Evolutionary conservation across 1,140 invertebrate genomes (phyloP).

Genomic region (Anastrepha obliqua): DNA sequence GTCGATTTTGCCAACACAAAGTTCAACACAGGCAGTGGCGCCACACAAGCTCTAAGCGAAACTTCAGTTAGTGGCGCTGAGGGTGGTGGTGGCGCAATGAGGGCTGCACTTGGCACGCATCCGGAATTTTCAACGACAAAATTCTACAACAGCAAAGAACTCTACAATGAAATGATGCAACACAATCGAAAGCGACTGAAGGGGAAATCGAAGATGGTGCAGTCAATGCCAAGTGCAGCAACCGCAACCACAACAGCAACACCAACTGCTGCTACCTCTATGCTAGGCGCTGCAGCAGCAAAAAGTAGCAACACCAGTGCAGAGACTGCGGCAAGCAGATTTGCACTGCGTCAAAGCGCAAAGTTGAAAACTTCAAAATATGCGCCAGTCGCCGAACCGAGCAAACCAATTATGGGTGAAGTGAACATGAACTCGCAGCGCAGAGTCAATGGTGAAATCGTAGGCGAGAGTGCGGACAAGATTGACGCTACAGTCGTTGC

Average conservation of each 20-base stretch:
- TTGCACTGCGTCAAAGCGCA: slow-evolving; percentile 13
- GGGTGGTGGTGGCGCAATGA: background rate
- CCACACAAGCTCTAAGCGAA: background rate
- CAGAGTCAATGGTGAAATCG: background rate
- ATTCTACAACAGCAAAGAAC: slow-evolving; percentile 73
- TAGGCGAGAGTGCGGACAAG: too few relatives aligned
- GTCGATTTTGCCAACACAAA: slow-evolving; percentile 72
- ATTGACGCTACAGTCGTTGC: too few relatives aligned
- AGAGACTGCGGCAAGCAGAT: slow-evolving; percentile 23
- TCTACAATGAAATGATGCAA: slow-evolving; percentile 73
- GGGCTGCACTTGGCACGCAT: slow-evolving; percentile 58
- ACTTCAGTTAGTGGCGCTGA: background rate
- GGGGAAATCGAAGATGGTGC: slow-evolving; percentile 20
- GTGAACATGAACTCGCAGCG: slow-evolving; percentile 28
- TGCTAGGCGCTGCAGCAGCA: background rate
- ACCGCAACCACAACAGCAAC: background rate
- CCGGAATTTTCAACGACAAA: slow-evolving; percentile 73
- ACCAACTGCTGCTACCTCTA: too few relatives aligned
- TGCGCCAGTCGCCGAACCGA: slow-evolving; percentile 23
- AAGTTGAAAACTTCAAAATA: slow-evolving; percentile 40
- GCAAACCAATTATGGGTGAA: slow-evolving; percentile 26
- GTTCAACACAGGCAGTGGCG: slow-evolving; percentile 65
- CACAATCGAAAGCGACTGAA: slow-evolving; percentile 61
- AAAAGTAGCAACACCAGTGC: background rate
- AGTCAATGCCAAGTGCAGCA: background rate